Percentiles rank a stretch among this genome's conserved stretches.
These are phyloP conservation scores for Dexiosoma caninum DNA, from an alignment of 2,888 invertebrate species.

Conservation along the genomic window DNA sequence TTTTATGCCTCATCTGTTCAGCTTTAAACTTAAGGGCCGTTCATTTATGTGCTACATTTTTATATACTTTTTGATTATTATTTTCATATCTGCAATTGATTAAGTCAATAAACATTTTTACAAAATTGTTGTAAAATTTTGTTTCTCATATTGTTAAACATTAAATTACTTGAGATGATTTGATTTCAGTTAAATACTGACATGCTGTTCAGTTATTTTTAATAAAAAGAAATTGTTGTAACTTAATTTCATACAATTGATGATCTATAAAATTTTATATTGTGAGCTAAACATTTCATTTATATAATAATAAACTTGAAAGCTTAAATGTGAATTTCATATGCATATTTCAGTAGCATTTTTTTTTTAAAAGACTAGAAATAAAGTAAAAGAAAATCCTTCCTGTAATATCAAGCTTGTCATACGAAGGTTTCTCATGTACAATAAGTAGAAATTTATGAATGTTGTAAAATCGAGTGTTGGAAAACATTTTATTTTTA, in stretches of 20 bases:
- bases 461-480: too few species aligned
- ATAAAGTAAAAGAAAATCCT: too few species aligned
- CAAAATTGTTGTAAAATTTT: background rate
- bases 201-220: background rate
- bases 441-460: too few species aligned
- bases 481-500: too few species aligned
- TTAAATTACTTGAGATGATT: slow-evolving; percentile 6
- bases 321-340: too few species aligned
- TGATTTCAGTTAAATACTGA: background rate
- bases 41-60: background rate
- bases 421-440: too few species aligned
- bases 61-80: slow-evolving; percentile 33
- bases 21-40: background rate
- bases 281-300: background rate
- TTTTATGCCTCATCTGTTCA: background rate
- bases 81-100: slow-evolving; percentile 9
- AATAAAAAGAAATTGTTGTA: background rate
- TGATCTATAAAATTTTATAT: background rate
- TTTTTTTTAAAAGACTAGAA: too few species aligned
- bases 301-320: too few species aligned
- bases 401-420: too few species aligned
- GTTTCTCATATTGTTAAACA: background rate
- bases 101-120: slow-evolving; percentile 30
- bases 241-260: background rate
- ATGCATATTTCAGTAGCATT: too few species aligned